Base-by-base conservation (phyloP, 1,140 invertebrate genomes). In the Agraylea sexmaculata region DNA sequence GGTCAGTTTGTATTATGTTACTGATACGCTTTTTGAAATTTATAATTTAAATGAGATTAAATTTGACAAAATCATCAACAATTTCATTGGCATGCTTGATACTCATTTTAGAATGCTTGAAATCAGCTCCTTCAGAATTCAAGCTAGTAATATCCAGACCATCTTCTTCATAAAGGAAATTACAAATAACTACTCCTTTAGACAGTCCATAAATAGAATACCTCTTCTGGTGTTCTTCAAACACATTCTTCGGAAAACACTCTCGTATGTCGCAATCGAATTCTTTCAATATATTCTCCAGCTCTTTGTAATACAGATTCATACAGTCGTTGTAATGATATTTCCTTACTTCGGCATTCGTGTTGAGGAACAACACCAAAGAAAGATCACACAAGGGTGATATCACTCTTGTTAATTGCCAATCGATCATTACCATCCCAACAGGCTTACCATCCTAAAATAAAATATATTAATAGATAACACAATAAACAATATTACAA, bases 391-490 rank as follows among this genome's bases (percentile, higher is more conserved):
- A 45, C 1, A 45, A 21, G 2, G 46, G 46, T 11, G 46, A 49
- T n/a, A 34, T 12, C 2, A 28, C 18, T 23, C 40, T 25, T 1
- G 31, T 6, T 12, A 43, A 11, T 34, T 49, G 46, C 46, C 46
- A 49, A 20, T 49, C 46, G 17, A 49, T 12, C 16, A 49, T 35
- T 16, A 28, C 30, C 35, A 49, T 31, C n/a, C 42, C 43, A 4
- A 38, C 20, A 2, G 35, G 22, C 37, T 42, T 37, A n/a, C 17
- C 43, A 17, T 45, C 33, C 46, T 49, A 31, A 17, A 49, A 42
- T n/a, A 21, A 41, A 36, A 16, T 37, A n/a, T n/a, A n/a, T n/a
- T n/a, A n/a, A n/a, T n/a, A n/a, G n/a, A n/a, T n/a, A n/a, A n/a
- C n/a, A n/a, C n/a, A n/a, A n/a, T n/a, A n/a, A n/a, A n/a, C n/a